Evolutionary conservation across 2,113 vertebrate species (phyloP).

Genomic region (Caloenas nicobarica): DNA sequence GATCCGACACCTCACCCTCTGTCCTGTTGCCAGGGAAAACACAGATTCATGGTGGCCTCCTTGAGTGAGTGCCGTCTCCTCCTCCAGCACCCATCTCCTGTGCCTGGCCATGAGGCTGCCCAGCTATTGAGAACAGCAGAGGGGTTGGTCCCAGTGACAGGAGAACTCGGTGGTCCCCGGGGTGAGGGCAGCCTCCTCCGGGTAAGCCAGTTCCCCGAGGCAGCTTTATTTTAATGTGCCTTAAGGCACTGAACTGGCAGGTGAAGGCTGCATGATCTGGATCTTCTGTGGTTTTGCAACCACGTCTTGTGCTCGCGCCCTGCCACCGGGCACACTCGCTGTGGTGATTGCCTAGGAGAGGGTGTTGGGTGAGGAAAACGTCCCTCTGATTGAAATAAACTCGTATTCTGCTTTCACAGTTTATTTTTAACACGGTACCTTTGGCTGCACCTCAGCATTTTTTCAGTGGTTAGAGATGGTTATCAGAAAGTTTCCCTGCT

Average conservation of each 20-base stretch:
- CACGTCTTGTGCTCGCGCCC: neutral
- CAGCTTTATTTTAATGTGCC: neutral
- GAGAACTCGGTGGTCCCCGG: neutral
- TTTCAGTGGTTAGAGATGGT: neutral
- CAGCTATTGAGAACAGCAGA: neutral
- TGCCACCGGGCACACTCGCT: neutral
- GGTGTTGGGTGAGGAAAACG: neutral
- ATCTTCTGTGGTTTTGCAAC: neutral
- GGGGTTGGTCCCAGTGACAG: neutral
- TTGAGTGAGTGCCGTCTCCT: neutral
- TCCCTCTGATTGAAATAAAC: neutral
- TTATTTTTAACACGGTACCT: neutral
- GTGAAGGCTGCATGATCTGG: neutral
- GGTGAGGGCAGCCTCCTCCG: fast-evolving
- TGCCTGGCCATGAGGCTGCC: neutral
- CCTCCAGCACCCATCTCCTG: neutral
- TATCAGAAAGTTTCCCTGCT: neutral
- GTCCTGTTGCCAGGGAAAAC: neutral
- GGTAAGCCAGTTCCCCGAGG: neutral
- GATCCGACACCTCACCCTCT: neutral
- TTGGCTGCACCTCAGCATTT: neutral
- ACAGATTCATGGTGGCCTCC: fast-evolving
- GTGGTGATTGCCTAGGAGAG: neutral
- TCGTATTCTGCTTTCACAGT: neutral
- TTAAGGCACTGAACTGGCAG: neutral